A percentile compares a stretch with the other conserved stretches of the same genome.
Evolutionary conservation across 2,113 vertebrate species (phyloP).

Genomic region (Crotalus helleri): DNA sequence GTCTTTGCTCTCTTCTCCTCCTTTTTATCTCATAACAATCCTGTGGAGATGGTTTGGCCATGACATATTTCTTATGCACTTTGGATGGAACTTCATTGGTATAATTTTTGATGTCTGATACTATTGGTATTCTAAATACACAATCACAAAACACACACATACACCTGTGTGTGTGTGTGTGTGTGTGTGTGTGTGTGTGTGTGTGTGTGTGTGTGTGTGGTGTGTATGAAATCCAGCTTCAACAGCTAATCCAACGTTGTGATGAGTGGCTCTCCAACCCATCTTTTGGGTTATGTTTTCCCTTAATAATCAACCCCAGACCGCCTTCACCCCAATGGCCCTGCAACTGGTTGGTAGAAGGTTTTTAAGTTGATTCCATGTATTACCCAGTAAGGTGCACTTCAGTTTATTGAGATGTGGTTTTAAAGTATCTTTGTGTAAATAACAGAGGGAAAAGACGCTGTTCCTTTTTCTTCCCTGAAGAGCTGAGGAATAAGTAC

Average conservation of each 20-base stretch:
- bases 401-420: background rate
- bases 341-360: background rate
- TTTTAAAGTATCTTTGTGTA: background rate
- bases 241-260: background rate
- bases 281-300: background rate
- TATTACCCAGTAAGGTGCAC: background rate
- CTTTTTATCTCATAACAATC: background rate
- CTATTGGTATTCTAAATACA: background rate
- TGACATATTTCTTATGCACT: background rate
- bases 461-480: background rate
- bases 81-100: background rate
- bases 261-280: background rate
- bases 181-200: too few species aligned
- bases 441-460: background rate
- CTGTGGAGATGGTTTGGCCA: too few species aligned
- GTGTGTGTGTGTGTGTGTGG: background rate
- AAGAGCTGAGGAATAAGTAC: background rate
- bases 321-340: background rate
- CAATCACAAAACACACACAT: background rate
- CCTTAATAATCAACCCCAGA: background rate
- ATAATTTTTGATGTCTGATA: background rate
- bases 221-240: background rate
- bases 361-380: background rate
- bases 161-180: fast-evolving
- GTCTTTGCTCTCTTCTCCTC: background rate